These are phyloP conservation scores for Drosophila ustulata DNA, from an alignment of 2,888 invertebrate genomes.

Conservation along the genomic window DNA sequence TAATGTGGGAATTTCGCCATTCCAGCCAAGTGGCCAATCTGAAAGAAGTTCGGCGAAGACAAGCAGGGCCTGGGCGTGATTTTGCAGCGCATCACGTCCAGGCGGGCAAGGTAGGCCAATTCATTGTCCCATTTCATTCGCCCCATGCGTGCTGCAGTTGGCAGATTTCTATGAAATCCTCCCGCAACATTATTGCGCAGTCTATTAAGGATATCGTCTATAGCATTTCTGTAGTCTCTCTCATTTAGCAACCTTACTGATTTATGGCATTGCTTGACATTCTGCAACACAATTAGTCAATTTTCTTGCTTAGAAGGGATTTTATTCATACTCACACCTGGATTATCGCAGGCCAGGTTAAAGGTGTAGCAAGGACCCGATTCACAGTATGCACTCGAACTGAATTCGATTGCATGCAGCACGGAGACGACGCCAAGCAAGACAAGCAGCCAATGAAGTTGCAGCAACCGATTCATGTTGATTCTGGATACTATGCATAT, in stretches of 20 bases:
- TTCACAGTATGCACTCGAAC: conserved; percentile 11
- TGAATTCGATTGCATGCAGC: background rate
- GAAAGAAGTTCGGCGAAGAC: conserved; percentile 26
- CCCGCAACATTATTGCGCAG: conserved; percentile 49
- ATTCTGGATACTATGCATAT: conserved; percentile 6
- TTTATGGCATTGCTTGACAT: conserved; percentile 4
- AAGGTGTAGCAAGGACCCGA: conserved; percentile 11
- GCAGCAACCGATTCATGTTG: conserved; percentile 5
- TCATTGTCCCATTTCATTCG: conserved; percentile 48
- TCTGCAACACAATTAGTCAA: conserved; percentile 8
- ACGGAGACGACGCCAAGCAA: background rate
- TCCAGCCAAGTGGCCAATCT: conserved; percentile 32
- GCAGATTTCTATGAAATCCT: conserved; percentile 35
- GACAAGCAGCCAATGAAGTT: background rate
- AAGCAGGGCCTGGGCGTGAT: background rate
- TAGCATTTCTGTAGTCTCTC: background rate
- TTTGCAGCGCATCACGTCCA: conserved; percentile 31
- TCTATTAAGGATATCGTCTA: conserved; percentile 30
- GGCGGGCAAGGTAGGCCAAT: conserved; percentile 39
- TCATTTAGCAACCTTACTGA: background rate
- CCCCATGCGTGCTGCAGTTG: conserved; percentile 47
- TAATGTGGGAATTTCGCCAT: background rate
- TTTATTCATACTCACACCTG: conserved; percentile 30
- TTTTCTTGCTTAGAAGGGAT: too few species aligned
- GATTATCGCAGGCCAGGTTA: conserved; percentile 45